These are phyloP conservation scores for Thereva nobilitata DNA, from an alignment of 2,888 invertebrate species.

Conservation along the genomic window DNA sequence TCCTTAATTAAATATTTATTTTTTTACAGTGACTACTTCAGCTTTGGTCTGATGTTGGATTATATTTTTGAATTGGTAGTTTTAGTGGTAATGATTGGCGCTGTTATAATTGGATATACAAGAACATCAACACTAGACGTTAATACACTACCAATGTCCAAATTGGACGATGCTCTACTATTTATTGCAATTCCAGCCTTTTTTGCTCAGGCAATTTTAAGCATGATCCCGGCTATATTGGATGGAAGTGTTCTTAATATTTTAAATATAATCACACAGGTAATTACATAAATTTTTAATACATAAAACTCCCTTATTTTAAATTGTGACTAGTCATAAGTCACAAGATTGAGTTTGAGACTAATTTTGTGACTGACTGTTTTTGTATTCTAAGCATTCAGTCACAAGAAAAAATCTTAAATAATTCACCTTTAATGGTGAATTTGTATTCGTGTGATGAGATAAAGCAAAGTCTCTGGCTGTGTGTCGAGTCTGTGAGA, in stretches of 20 bases:
- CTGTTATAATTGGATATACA: conserved; percentile 65
- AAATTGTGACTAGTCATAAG: too few relatives aligned
- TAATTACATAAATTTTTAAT: neutral
- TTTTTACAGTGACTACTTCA: conserved; percentile 59
- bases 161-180: conserved; percentile 71
- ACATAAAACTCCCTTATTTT: too few relatives aligned
- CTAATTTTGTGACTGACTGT: too few relatives aligned
- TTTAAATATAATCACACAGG: conserved; percentile 61
- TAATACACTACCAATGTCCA: conserved; percentile 66
- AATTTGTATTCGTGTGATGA: too few relatives aligned
- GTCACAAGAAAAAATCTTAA: too few relatives aligned
- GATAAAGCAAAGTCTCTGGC: too few relatives aligned
- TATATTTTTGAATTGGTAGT: conserved; percentile 62
- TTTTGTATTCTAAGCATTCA: too few relatives aligned
- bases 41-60: conserved; percentile 61
- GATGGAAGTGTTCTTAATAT: conserved; percentile 61
- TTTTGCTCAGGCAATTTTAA: conserved; percentile 71
- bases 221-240: conserved; percentile 67
- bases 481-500: too few relatives aligned
- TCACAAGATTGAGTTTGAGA: too few relatives aligned
- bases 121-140: conserved; percentile 69
- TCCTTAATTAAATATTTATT: conserved; percentile 11
- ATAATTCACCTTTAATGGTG: too few relatives aligned
- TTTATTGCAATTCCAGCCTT: conserved; percentile 75
- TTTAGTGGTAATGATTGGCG: conserved; percentile 63